phyloP scores from a whole-genome alignment of 2,113 vertebrate species.

The Ptychochromis oligacanthus region DNA sequence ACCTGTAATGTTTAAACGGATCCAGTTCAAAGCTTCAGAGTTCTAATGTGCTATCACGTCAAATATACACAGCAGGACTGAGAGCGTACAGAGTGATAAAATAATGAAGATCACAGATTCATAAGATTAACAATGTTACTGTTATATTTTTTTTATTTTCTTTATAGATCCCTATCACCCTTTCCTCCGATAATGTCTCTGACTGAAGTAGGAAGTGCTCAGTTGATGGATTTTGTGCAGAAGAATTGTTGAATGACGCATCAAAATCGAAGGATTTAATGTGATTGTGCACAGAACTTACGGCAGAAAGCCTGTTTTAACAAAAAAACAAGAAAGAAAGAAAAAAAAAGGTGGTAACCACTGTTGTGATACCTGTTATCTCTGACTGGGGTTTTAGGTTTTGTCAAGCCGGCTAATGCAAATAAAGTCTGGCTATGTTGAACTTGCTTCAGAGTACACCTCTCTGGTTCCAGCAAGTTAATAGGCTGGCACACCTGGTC shows the following conservation, averaged over 20 bases:
- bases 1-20: not conserved
- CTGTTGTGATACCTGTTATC: too few species aligned
- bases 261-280: not conserved
- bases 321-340: too few species aligned
- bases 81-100: accelerated
- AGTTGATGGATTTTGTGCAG: not conserved
- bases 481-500: accelerated
- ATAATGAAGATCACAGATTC: not conserved
- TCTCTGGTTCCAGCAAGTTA: not conserved
- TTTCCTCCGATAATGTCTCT: not conserved
- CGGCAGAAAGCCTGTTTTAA: not conserved
- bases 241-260: not conserved
- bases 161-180: not conserved
- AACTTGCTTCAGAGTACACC: not conserved
- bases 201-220: not conserved
- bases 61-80: not conserved
- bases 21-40: not conserved
- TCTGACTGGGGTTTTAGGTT: not conserved
- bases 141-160: not conserved
- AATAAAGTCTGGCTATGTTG: not conserved
- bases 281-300: not conserved
- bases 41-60: not conserved
- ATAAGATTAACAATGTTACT: not conserved
- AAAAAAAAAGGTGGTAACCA: too few species aligned
- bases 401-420: not conserved